Conservation (phyloP, 2,113 vertebrate species). For the Columbina picui region DNA sequence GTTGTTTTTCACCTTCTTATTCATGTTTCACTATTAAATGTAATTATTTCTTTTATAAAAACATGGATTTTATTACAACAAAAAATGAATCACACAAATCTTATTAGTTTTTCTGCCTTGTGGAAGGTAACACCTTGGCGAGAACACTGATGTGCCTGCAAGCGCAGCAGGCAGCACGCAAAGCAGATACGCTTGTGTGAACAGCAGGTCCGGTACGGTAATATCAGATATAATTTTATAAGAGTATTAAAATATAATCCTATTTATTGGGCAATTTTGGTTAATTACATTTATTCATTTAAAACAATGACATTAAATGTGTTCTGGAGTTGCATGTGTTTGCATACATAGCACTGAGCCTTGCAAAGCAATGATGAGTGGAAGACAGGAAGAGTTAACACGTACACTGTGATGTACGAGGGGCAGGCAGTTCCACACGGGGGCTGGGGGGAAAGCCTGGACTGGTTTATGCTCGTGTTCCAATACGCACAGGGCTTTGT, state of each 20-base stretch:
- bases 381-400: neutral
- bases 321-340: neutral
- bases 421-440: neutral
- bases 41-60: neutral
- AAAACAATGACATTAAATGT: neutral
- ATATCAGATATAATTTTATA: neutral
- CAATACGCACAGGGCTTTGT: too few relatives aligned
- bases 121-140: neutral
- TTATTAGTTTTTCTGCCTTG: neutral
- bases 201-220: neutral
- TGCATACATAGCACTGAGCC: neutral
- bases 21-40: neutral
- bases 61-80: neutral
- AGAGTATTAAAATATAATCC: neutral
- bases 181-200: neutral
- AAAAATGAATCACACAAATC: neutral
- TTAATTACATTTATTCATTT: constrained; percentile 17
- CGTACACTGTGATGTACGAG: neutral
- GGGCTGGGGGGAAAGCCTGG: neutral
- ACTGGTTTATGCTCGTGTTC: neutral
- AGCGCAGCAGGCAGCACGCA: neutral
- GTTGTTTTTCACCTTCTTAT: neutral
- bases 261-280: neutral
- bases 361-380: neutral
- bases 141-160: neutral